Evolutionary conservation across 2,797 vertebrate genomes (phyloP), one percentile per base, ranked within the genome.

Genomic region (Mormyrops attenuatus): DNA sequence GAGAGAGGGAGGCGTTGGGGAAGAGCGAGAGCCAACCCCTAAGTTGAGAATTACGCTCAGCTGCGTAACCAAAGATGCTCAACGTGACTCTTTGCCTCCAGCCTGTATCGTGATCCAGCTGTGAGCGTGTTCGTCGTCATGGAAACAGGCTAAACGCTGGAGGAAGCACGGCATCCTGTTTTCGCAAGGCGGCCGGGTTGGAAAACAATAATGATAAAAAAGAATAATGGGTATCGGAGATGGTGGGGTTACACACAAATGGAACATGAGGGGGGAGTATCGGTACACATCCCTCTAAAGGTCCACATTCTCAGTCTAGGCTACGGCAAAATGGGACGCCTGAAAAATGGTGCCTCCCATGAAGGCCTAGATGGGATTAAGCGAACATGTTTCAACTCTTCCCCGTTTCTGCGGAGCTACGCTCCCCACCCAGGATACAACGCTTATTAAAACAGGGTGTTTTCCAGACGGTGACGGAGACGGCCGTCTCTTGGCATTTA

Each of bases 41-140:
- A 52, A 82, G 69, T n/a, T 41, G 22, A 38, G 38, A 52, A 88
- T 57, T 88, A 82, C 41, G 3, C 63, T 41, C 47, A 5, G 84
- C 80, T 17, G 34, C 41, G 87, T 82, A n/a, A 50, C 49, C 50
- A 15, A 47, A 26, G 22, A 82, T 53, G 60, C 89, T 82, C 77
- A 34, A 88, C 87, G 63, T 41, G 11, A 9, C 63, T 91, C 55
- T 30, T 88, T 80, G 52, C 88, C 89, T 86, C 90, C 87, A 86
- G 87, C 86, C 90, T 85, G 20, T 41, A 88, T 89, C 66, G 82
- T 55, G 85, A 91, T 92, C 89, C 92, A 92, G 94, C 89, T 88
- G 90, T 88, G 89, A 88, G 89, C 89, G 63, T 90, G 92, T 93
- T 94, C 93, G 95, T 96, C 94, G 92, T 94, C 95, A 96, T 95